Conservation (phyloP, 2,797 vertebrate genomes). For the Acanthurus lineatus region DNA sequence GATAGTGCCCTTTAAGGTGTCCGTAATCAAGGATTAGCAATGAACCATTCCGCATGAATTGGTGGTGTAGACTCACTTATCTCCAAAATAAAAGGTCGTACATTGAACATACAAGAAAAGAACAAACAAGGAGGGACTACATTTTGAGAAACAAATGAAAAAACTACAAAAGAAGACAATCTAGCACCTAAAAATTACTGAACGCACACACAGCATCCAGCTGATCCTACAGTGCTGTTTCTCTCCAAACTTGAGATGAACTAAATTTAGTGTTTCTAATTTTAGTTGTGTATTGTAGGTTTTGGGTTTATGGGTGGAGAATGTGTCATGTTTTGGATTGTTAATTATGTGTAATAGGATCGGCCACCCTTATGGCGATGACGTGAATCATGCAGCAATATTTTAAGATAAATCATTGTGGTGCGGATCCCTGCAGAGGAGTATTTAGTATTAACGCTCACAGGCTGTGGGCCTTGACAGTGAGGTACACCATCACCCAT, state of each 20-base stretch:
- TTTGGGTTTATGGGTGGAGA: slow-evolving; percentile 61
- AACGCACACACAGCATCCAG: slow-evolving; percentile 5
- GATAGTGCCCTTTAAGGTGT: too few relatives aligned
- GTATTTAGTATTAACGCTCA: slow-evolving; percentile 6
- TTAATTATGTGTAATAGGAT: slow-evolving; percentile 72
- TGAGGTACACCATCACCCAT: slow-evolving; percentile 43
- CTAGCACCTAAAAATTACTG: too few relatives aligned
- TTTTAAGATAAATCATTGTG: slow-evolving; percentile 50
- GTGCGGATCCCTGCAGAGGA: slow-evolving; percentile 15
- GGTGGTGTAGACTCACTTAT: too few relatives aligned
- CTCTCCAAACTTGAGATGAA: slow-evolving; percentile 40
- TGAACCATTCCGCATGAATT: too few relatives aligned
- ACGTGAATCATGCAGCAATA: slow-evolving; percentile 47
- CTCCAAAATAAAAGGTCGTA: too few relatives aligned
- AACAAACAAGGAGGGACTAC: too few relatives aligned
- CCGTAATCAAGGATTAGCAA: too few relatives aligned
- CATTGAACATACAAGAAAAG: too few relatives aligned
- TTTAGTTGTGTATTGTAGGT: slow-evolving; percentile 57
- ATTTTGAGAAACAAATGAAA: too few relatives aligned
- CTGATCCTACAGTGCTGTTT: slow-evolving; percentile 44
- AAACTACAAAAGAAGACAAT: too few relatives aligned
- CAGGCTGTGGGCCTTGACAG: background rate
- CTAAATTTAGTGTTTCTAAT: slow-evolving; percentile 64
- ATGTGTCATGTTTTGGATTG: slow-evolving; percentile 56
- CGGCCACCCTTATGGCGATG: slow-evolving; percentile 43